These are phyloP conservation scores for Sphecodes monilicornis DNA, from an alignment of 2,888 invertebrate species.

Conservation along the genomic window DNA sequence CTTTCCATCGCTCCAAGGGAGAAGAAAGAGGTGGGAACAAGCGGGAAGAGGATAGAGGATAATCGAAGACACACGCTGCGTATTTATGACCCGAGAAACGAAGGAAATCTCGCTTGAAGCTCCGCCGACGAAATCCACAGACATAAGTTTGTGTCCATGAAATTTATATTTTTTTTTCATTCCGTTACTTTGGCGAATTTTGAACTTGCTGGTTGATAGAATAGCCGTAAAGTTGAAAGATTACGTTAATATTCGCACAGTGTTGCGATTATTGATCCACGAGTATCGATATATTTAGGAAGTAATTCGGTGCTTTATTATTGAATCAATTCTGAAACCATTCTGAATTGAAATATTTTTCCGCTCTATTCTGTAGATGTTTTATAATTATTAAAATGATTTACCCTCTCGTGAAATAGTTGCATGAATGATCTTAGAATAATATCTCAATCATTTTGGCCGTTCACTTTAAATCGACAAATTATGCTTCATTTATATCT, in stretches of 20 bases:
- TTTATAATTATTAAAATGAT: too few relatives aligned
- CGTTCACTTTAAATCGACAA: too few relatives aligned
- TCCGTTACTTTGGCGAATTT: not conserved
- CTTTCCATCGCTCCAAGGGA: not conserved
- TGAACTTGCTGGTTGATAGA: not conserved
- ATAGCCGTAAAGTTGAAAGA: not conserved
- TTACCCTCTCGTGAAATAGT: too few relatives aligned
- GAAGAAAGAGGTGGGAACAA: not conserved
- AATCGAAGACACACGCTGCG: not conserved
- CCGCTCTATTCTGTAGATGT: not conserved
- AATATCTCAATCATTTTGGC: too few relatives aligned
- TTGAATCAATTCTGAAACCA: too few relatives aligned
- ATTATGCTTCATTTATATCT: too few relatives aligned
- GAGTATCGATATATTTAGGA: not conserved
- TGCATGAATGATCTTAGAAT: too few relatives aligned
- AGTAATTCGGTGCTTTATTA: not conserved
- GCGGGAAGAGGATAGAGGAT: not conserved
- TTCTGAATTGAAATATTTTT: not conserved
- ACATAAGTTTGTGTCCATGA: not conserved
- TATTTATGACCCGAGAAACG: conserved; percentile 5
- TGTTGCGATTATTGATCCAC: not conserved
- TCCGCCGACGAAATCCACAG: not conserved
- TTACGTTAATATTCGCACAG: not conserved
- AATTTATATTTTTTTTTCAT: not conserved
- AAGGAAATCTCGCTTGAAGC: not conserved